These are phyloP conservation scores for Falcunculus frontatus DNA, from an alignment of 2,113 vertebrate species.

Conservation along the genomic window DNA sequence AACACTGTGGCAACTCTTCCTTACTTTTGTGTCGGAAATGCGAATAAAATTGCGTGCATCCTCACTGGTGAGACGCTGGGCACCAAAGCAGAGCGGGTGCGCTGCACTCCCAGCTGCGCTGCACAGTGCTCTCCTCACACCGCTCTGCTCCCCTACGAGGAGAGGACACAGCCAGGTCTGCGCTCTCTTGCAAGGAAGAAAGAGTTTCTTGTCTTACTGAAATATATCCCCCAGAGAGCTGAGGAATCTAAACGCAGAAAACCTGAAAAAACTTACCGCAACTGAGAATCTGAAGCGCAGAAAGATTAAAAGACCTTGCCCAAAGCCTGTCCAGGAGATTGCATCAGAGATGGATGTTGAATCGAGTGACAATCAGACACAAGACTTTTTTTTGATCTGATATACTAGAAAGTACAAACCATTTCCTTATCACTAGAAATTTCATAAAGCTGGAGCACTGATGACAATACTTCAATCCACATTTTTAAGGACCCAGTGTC, in stretches of 20 bases:
- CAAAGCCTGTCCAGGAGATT: background rate
- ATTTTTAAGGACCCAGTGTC: background rate
- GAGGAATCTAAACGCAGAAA: background rate
- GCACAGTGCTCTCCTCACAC: accelerated
- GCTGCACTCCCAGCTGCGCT: background rate
- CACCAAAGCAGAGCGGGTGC: background rate
- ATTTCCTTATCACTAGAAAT: background rate
- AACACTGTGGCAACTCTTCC: background rate
- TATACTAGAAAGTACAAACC: background rate
- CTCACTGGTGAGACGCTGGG: background rate
- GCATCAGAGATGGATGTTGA: background rate
- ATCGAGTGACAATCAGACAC: background rate
- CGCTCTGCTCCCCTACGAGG: accelerated
- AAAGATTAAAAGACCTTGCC: background rate
- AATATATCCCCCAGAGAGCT: background rate
- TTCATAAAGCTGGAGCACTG: background rate
- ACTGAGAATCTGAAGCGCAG: background rate
- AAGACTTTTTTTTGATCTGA: background rate
- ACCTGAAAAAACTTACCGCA: background rate
- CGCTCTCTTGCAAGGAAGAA: background rate
- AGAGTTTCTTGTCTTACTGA: background rate
- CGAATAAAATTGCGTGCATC: background rate
- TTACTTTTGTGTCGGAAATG: background rate
- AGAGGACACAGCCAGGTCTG: background rate
- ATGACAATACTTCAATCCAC: background rate